These are phyloP conservation scores for Orthosia gracilis DNA, from an alignment of 2,888 invertebrate genomes.

Conservation along the genomic window DNA sequence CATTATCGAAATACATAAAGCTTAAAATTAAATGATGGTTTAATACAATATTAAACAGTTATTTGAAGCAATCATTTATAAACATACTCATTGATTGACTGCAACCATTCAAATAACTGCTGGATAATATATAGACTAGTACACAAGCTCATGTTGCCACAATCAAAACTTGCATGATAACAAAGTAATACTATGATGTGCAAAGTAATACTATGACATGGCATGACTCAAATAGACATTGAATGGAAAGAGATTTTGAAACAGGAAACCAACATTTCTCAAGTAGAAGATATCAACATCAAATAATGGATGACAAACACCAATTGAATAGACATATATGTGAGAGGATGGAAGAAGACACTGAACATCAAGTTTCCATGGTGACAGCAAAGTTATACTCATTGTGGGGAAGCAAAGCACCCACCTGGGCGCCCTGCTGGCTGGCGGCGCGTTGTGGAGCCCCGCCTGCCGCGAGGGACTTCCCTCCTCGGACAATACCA, in stretches of 20 bases:
- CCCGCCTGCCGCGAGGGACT: conserved; percentile 90
- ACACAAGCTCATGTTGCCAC: conserved; percentile 67
- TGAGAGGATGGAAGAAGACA: conserved; percentile 79
- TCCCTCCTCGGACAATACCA: conserved; percentile 94
- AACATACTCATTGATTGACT: conserved; percentile 23
- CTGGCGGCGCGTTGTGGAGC: conserved; percentile 86
- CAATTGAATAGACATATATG: conserved; percentile 67
- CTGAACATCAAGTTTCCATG: conserved; percentile 77
- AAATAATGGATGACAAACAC: conserved; percentile 68
- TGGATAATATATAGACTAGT: conserved; percentile 53
- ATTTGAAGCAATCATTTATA: conserved; percentile 52
- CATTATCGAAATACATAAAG: conserved; percentile 68
- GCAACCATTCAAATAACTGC: conserved; percentile 57
- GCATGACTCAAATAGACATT: conserved; percentile 63
- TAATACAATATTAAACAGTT: conserved; percentile 50
- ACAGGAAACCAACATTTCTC: conserved; percentile 64
- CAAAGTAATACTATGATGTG: conserved; percentile 67
- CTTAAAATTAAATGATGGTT: conserved; percentile 50
- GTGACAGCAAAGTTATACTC: conserved; percentile 72
- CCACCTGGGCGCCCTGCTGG: conserved; percentile 90
- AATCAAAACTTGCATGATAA: conserved; percentile 70
- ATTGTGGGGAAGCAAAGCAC: conserved; percentile 79
- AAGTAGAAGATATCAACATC: conserved; percentile 70
- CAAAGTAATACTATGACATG: conserved; percentile 59
- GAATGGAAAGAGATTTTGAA: conserved; percentile 59